Evolutionary conservation across 2,113 vertebrate species (phyloP).

Genomic region (Gallinago jamesoni): DNA sequence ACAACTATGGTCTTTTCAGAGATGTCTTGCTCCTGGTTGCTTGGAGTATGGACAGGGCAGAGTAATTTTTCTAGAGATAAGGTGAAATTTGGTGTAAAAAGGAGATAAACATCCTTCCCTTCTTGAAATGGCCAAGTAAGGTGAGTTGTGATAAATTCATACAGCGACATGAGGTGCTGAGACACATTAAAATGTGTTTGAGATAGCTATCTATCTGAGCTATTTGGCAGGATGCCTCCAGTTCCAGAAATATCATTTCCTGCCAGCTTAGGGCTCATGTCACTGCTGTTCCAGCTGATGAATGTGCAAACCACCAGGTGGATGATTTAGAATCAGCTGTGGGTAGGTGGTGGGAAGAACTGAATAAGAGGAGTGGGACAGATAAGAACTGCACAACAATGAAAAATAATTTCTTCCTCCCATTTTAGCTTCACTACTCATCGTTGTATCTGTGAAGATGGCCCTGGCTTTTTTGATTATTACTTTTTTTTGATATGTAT

Average conservation of each 20-base stretch:
- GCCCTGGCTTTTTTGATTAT: not conserved
- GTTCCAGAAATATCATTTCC: constrained; percentile 3
- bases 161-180: not conserved
- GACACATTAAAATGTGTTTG: not conserved
- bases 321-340: constrained; percentile 13
- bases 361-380: not conserved
- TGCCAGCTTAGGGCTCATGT: not conserved
- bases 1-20: not conserved
- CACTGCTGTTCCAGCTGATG: not conserved
- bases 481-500: not conserved
- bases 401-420: not conserved
- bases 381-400: constrained; percentile 11
- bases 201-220: not conserved
- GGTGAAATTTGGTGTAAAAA: not conserved
- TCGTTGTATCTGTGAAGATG: not conserved
- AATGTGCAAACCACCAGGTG: not conserved
- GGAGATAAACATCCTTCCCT: not conserved
- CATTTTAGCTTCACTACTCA: not conserved
- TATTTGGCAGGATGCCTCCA: not conserved
- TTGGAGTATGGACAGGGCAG: not conserved
- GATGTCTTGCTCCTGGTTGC: not conserved
- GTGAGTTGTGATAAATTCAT: not conserved
- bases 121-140: not conserved
- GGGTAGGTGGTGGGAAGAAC: not conserved
- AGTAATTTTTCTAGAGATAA: not conserved